These are phyloP conservation scores for Oligia latruncula DNA, from an alignment of 2,888 invertebrate species.

Conservation along the genomic window DNA sequence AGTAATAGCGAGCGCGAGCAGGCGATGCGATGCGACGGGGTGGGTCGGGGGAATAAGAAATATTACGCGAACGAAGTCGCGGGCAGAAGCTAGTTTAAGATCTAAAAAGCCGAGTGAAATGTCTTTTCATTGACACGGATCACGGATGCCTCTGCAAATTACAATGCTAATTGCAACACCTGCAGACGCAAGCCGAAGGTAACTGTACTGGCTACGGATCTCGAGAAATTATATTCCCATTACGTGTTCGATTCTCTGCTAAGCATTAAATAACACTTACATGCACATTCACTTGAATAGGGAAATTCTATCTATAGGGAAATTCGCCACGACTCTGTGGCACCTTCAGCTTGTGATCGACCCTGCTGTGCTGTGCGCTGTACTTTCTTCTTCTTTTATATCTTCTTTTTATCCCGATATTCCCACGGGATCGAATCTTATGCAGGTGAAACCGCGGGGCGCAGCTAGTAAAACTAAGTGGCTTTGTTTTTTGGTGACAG, in stretches of 20 bases:
- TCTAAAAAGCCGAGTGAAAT: not conserved
- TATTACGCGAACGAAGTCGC: too few relatives aligned
- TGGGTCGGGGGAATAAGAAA: too few relatives aligned
- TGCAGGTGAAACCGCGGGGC: too few relatives aligned
- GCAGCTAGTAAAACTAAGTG: not conserved
- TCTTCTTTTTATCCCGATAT: not conserved
- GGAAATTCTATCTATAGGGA: not conserved
- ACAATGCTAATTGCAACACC: slow-evolving; percentile 21
- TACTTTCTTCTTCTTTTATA: not conserved
- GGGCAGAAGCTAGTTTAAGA: too few relatives aligned
- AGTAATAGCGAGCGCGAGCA: too few relatives aligned
- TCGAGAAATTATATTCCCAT: slow-evolving; percentile 47
- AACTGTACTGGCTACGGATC: slow-evolving; percentile 31
- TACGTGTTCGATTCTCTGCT: slow-evolving; percentile 34
- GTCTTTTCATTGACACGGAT: not conserved
- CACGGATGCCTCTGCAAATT: not conserved
- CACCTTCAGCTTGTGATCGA: not conserved
- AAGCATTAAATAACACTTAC: slow-evolving; percentile 29
- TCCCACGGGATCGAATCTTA: too few relatives aligned
- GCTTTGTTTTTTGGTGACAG: not conserved
- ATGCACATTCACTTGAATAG: slow-evolving; percentile 1
- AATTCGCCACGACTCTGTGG: not conserved
- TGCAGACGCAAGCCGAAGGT: slow-evolving; percentile 14
- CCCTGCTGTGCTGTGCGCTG: not conserved
- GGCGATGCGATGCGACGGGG: too few relatives aligned